Evolutionary conservation across 2,797 vertebrate species (phyloP).

Genomic region (Eulemur coronatus): DNA sequence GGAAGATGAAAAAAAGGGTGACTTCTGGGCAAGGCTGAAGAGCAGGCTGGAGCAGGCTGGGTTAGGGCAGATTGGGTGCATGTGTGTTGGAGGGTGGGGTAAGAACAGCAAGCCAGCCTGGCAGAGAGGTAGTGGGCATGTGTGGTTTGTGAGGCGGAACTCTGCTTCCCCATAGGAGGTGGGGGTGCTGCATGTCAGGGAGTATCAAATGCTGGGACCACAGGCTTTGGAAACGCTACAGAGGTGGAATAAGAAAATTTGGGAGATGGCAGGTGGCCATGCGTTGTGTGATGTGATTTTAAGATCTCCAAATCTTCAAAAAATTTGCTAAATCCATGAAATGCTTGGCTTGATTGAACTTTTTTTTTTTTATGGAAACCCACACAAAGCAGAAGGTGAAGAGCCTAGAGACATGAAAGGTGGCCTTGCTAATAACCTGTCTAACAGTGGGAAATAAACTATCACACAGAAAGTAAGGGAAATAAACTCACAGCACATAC

Average conservation of each 20-base stretch:
- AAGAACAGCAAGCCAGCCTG: not conserved
- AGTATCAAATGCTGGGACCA: not conserved
- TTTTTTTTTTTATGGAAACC: not conserved
- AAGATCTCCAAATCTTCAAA: not conserved
- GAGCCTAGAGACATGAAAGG: not conserved
- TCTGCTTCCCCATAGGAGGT: not conserved
- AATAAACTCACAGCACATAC: no score
- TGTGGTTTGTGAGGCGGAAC: not conserved
- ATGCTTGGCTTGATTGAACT: not conserved
- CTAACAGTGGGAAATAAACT: no score
- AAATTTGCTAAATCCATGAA: not conserved
- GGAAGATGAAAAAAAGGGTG: not conserved
- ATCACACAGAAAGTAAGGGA: no score
- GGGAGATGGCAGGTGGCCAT: not conserved
- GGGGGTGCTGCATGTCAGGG: not conserved
- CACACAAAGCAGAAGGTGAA: not conserved
- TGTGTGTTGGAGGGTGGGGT: not conserved
- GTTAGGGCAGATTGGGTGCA: not conserved
- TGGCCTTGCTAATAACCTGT: no score
- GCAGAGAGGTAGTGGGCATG: not conserved
- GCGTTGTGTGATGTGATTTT: not conserved
- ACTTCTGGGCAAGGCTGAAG: constrained; percentile 47
- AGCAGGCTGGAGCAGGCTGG: constrained; percentile 1
- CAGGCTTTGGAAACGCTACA: not conserved
- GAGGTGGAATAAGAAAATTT: not conserved